These are phyloP conservation scores for Erinaceus europaeus DNA, from an alignment of 2,113 vertebrate genomes.

Conservation along the genomic window DNA sequence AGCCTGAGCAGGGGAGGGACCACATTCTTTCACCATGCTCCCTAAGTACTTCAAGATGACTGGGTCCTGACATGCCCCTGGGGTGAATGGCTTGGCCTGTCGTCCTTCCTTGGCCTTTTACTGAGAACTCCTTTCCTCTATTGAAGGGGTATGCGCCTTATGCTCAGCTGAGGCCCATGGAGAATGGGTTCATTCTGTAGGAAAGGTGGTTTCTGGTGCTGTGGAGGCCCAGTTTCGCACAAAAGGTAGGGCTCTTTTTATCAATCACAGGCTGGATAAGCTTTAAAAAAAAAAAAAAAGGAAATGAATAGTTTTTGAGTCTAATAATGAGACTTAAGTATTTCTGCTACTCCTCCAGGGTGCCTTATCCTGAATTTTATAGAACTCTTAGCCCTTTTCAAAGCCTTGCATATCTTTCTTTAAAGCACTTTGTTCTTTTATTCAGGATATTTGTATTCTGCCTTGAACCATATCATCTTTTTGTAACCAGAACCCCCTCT, in stretches of 20 bases:
- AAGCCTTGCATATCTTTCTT: constrained; percentile 38
- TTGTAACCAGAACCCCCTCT: not conserved
- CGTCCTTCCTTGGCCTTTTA: not conserved
- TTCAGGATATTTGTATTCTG: constrained; percentile 32
- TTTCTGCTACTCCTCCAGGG: constrained; percentile 1
- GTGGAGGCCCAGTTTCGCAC: not conserved
- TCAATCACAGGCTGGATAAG: constrained; percentile 40
- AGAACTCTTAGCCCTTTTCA: not conserved
- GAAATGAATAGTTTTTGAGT: constrained; percentile 20
- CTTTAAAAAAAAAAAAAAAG: constrained; percentile 29
- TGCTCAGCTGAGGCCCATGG: not conserved
- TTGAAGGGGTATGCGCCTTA: not conserved
- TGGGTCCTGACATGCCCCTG: not conserved
- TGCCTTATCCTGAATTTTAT: not conserved
- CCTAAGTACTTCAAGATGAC: not conserved
- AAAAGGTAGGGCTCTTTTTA: constrained; percentile 6
- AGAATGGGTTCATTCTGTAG: not conserved
- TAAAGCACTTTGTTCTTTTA: constrained; percentile 63
- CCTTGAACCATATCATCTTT: not conserved
- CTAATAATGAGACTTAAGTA: not conserved
- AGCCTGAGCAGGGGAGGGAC: not conserved
- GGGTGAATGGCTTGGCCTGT: not conserved
- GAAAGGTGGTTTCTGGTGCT: constrained; percentile 43
- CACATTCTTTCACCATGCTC: not conserved
- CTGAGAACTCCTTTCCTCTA: not conserved